Conservation (phyloP, 2,797 vertebrate genomes). For the Tenualosa thibaudeaui region DNA sequence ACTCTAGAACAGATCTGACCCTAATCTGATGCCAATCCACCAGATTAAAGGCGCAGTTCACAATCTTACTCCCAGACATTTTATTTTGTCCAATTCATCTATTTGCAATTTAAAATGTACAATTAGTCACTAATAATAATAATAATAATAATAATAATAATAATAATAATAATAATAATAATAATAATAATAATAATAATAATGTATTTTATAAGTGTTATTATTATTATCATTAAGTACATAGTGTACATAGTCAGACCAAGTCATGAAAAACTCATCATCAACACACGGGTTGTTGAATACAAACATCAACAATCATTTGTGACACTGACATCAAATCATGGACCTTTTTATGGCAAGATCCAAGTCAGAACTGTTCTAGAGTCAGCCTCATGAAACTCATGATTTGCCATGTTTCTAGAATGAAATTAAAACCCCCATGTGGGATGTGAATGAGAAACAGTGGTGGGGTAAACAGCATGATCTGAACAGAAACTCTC, state of each 20-base stretch:
- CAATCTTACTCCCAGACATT: not conserved
- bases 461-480: not conserved
- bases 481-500: not conserved
- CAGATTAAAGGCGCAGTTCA: not conserved
- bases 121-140: too few relatives aligned
- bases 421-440: not conserved
- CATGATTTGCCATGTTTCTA: not conserved
- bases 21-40: not conserved
- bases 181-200: too few relatives aligned
- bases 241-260: too few relatives aligned
- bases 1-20: not conserved
- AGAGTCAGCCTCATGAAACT: not conserved
- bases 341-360: not conserved
- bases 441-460: not conserved
- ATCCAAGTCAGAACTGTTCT: not conserved
- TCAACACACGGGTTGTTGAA: not conserved
- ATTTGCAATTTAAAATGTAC: not conserved
- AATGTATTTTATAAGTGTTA: not conserved
- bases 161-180: too few relatives aligned
- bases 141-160: too few relatives aligned
- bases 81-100: not conserved
- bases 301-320: not conserved
- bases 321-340: not conserved
- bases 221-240: too few relatives aligned
- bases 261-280: too few relatives aligned